phyloP scores from a whole-genome alignment of 2,888 invertebrate genomes.

The Ormyrus thymus region DNA sequence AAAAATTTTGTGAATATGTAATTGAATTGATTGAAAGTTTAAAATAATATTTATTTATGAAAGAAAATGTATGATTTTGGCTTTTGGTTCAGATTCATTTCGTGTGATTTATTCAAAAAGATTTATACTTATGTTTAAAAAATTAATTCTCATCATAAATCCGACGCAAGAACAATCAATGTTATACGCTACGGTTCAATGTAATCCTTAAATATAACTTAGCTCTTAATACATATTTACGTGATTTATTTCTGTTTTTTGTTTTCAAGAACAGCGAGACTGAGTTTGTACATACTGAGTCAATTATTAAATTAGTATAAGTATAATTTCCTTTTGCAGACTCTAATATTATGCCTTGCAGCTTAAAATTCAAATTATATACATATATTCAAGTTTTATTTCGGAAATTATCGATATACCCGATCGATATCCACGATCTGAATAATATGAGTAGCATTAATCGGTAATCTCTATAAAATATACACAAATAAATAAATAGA shows the following conservation, averaged over 20 bases:
- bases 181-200: neutral
- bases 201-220: conserved; percentile 11
- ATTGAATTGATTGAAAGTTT: too few species aligned
- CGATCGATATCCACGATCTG: neutral
- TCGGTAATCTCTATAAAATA: conserved; percentile 14
- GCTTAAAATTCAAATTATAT: conserved; percentile 19
- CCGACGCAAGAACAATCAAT: neutral
- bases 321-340: conserved; percentile 1
- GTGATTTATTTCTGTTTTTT: neutral
- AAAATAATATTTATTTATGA: too few species aligned
- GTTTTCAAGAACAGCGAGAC: conserved; percentile 30
- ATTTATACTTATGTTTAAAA: conserved; percentile 16
- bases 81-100: too few species aligned
- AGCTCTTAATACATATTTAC: conserved; percentile 11
- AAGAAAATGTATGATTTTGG: too few species aligned
- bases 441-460: too few species aligned
- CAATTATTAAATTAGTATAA: conserved; percentile 22
- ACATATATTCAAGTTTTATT: conserved; percentile 23
- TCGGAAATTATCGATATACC: conserved; percentile 3
- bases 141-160: conserved; percentile 15
- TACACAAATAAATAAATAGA: conserved; percentile 33
- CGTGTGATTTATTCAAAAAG: too few species aligned
- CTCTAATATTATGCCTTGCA: neutral
- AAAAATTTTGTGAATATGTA: neutral
- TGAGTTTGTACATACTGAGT: conserved; percentile 24